Evolutionary conservation across 2,797 vertebrate species (phyloP).

Genomic region (Tauraco hartlaubi): DNA sequence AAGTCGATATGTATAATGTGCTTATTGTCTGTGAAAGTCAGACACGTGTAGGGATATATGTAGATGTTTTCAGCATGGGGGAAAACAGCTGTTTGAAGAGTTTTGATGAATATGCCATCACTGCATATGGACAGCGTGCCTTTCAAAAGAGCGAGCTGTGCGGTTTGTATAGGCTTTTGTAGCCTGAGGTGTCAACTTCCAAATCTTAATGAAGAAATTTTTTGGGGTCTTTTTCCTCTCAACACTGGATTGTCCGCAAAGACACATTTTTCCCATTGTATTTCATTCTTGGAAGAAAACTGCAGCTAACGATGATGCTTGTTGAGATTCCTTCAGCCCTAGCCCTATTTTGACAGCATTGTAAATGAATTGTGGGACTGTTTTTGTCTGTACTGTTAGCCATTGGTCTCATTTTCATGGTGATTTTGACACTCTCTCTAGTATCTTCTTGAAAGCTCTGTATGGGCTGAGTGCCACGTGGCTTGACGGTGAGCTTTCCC

Average conservation of each 20-base stretch:
- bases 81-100: neutral
- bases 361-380: neutral
- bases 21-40: neutral
- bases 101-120: neutral
- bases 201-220: neutral
- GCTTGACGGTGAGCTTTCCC: conserved; percentile 10
- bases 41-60: neutral
- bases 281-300: conserved; percentile 29
- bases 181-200: neutral
- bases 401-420: neutral
- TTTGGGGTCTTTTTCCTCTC: neutral
- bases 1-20: neutral
- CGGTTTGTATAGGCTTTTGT: neutral
- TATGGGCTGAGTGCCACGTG: neutral
- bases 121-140: neutral
- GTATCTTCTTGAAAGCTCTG: conserved; percentile 8
- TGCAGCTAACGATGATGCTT: neutral
- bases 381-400: neutral
- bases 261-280: neutral
- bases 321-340: neutral
- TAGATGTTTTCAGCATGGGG: neutral
- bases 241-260: neutral
- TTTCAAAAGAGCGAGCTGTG: neutral
- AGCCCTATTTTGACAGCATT: neutral
- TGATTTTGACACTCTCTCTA: neutral